Base-by-base conservation (phyloP, 2,113 vertebrate species). In the Lagenorhynchus albirostris region DNA sequence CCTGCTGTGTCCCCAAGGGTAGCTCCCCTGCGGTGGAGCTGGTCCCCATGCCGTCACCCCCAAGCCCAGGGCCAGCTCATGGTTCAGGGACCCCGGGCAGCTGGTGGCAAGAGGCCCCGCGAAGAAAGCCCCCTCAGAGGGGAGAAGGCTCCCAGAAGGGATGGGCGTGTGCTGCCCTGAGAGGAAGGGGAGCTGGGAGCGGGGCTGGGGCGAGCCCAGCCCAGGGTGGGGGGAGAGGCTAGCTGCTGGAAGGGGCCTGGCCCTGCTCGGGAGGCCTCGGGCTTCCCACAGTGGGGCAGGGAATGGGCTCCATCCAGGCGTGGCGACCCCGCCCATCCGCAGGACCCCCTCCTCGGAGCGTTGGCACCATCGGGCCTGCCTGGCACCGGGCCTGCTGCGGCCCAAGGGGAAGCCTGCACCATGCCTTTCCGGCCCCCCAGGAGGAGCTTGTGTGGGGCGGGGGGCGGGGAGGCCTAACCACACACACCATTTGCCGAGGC, bases 401-500 rank as follows among this genome's bases (percentile, higher is more conserved):
- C 67, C 15, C 23, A 1, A 29, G 53, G 47, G 41, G 20, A 17
- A 4, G 2, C 0, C 0, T 4, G n/a, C 29, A 8, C 58, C 0
- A 3, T 1, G 0, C 11, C 15, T 2, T 55, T 9, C 8, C 1
- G 9, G 26, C 23, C 33, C 12, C 87, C 62, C 11, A 15, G 80
- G 36, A 26, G 33, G 67, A 25, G 3, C 63, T 33, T 3, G 0
- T 0, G 7, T 44, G 44, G n/a, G 50, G 5, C 26, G 7, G 44
- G 3, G n/a, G 26, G 33, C 0, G 0, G 31, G 62, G 36, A 26
- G 23, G 26, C 20, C 53, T 17, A 21, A 31, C n/a, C 36, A 33
- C 47, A 68, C 1, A 0, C 38, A n/a, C 91, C 96, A 74, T 97
- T 97, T 96, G 98, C 76, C 1, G 25, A 70, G 41, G 33, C 92